Evolutionary conservation across 2,797 vertebrate genomes (phyloP), one percentile per base, ranked within the genome.

Genomic region (Sciurus vulgaris): DNA sequence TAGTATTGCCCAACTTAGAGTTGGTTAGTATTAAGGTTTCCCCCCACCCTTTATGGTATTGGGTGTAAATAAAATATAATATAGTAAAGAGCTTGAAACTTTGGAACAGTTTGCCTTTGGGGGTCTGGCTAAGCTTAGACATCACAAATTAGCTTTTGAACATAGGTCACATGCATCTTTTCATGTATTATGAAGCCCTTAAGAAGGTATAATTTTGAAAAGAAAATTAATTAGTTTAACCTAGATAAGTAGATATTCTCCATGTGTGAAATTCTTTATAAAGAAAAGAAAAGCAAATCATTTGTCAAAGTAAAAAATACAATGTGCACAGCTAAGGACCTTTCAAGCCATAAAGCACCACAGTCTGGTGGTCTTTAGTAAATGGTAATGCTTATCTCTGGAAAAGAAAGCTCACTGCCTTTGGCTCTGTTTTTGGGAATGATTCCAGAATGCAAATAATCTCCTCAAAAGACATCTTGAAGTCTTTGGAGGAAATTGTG

Each of bases 371-470:
- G 69, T 95, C 97, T 92, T 72, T n/a, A 85, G 73, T 54, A 89
- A 73, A 44, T 49, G 51, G 54, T 79, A 91, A 38, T 77, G 47
- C 89, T 65, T 61, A 78, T 89, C 93, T 91, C 93, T 61, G 7
- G n/a, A 12, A 76, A 81, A 73, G 94, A 89, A 63, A 91, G n/a
- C 72, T 77, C 82, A 73, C 91, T 97, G 96, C 95, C 83, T 96
- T 87, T 97, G 95, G 87, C 91, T 78, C 73, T 47, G 56, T 2
- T 30, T 96, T 67, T 69, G 67, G 41, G 88, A 72, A n/a, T 89
- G 83, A 86, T 95, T 97, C 89, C 86, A 95, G 91, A 87, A 78
- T 3, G 33, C 47, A 49, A 79, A 88, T 8, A 73, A 95, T 92
- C 93, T 87, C 96, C 79, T 95, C 95, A 86, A 70, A 93, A 47